Base-by-base conservation (phyloP, 2,113 vertebrate genomes). In the Engraulis encrasicolus region DNA sequence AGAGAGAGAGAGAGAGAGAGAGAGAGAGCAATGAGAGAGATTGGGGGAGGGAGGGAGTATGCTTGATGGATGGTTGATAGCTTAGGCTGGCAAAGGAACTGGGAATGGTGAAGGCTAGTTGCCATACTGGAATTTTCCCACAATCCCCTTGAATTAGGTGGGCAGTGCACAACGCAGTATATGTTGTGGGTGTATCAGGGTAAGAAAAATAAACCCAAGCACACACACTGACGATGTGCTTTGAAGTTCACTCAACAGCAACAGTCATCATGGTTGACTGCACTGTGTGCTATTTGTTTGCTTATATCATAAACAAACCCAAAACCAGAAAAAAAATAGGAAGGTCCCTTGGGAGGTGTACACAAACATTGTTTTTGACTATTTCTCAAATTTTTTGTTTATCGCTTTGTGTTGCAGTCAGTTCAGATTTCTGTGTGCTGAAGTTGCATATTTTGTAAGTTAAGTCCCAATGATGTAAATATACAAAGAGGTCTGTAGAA, bases 181-280 rank as follows among this genome's bases (percentile, higher is more conserved):
- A 66, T 66, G n/a, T 23, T 23, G 27, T 74, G 66, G 66, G 23
- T 74, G 66, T 74, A 74, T 74, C 66, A 74, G 11, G 31, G 27
- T 36, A 74, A 14, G 14, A 74, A 74, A 74, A 74, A 74, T 74
- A 74, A 74, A 74, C 66, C 31, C 66, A 74, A 27, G 66, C 2
- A 74, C 27, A 74, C 66, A 74, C 27, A 74, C 66, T 74, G 66
- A n/a, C 66, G 6, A 5, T 2, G 27, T 34, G 9, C 66, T 34
- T 74, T 12, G 23, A 23, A 27, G 23, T 66, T 2, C 58, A 27
- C n/a, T 66, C 58, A 66, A 27, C 58, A 66, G 11, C 1, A 31
- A 66, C 23, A 14, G 23, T 74, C 9, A 45, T 3, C 31, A 74
- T 31, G 66, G 66, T 74, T 74, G 66, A 27, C 12, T 74, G 27